Evolutionary conservation across 2,113 vertebrate genomes (phyloP).

Genomic region (Oceanites oceanicus): DNA sequence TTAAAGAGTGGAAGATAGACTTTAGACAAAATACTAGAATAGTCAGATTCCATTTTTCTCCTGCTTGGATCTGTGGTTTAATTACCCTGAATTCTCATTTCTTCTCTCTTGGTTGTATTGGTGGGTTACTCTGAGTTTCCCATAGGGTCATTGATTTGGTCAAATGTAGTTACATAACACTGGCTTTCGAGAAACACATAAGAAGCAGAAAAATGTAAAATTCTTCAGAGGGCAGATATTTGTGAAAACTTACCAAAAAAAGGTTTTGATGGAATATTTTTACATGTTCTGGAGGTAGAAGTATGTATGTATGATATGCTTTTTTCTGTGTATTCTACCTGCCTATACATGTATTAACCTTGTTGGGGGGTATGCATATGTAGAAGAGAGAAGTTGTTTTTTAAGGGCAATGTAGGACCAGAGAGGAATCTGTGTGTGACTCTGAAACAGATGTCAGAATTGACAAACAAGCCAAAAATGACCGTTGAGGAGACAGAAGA

Average conservation of each 20-base stretch:
- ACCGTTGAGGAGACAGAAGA: not conserved
- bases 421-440: not conserved
- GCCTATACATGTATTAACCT: not conserved
- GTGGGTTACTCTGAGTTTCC: not conserved
- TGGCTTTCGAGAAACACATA: not conserved
- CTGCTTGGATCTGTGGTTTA: not conserved
- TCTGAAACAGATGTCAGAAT: not conserved
- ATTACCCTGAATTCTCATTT: not conserved
- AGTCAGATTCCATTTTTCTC: not conserved
- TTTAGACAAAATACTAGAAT: not conserved
- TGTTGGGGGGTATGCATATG: rapidly evolving
- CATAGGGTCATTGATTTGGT: rapidly evolving
- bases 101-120: not conserved
- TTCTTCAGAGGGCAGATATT: not conserved
- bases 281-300: not conserved
- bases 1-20: not conserved
- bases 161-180: not conserved
- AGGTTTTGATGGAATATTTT: not conserved
- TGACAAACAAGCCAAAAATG: not conserved
- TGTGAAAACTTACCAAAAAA: not conserved
- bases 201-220: not conserved
- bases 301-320: not conserved
- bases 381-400: not conserved
- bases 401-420: not conserved
- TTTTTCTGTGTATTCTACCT: not conserved